phyloP scores from a whole-genome alignment of 1,140 invertebrate genomes.

The Tetragnatha versicolor region DNA sequence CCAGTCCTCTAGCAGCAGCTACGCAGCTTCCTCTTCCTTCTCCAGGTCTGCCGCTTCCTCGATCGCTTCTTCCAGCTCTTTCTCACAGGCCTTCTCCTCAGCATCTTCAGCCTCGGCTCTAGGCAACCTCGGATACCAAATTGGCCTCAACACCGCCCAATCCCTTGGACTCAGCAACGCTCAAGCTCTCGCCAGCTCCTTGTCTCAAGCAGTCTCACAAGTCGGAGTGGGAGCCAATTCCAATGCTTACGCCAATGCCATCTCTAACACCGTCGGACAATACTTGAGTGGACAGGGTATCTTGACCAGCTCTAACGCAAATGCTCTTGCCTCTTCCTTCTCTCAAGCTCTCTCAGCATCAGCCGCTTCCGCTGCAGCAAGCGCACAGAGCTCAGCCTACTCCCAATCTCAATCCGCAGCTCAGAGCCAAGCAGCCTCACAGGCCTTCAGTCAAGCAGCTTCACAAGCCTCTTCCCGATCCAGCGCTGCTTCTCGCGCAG shows the following conservation, averaged over 20 bases:
- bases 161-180: not conserved
- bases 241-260: not conserved
- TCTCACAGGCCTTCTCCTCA: not conserved
- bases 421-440: not conserved
- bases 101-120: not conserved
- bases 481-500: not conserved
- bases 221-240: not conserved
- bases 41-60: not conserved
- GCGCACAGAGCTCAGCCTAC: not conserved
- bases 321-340: not conserved
- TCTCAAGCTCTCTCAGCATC: not conserved
- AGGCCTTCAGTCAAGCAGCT: not conserved
- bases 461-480: not conserved
- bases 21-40: not conserved
- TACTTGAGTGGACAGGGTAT: not conserved
- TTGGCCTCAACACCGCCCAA: not conserved
- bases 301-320: not conserved
- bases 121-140: not conserved
- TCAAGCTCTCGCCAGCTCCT: not conserved
- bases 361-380: not conserved
- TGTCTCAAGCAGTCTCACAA: not conserved
- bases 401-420: not conserved
- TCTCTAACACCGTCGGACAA: not conserved
- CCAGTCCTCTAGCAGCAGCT: not conserved
- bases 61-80: not conserved